Base-by-base conservation (phyloP, 2,113 vertebrate species). In the Toxotes chatareus region DNA sequence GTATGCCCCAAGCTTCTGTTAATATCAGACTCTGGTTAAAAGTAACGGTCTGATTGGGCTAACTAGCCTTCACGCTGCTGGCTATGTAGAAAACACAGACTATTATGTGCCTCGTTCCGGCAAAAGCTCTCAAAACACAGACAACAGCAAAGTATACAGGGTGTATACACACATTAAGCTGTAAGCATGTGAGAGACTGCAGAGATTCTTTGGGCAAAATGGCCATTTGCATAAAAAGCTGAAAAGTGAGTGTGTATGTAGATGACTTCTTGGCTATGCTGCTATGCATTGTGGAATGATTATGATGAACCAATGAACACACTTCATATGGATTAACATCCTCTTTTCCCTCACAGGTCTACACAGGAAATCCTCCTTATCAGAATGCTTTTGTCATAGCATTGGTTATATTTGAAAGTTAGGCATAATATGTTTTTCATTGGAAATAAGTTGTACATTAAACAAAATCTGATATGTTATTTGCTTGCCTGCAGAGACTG, bases 211-310 rank as follows among this genome's bases (percentile, higher is more conserved):
- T 44, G 40, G 75, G 53, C 75, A 76, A 74, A 78, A 67, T 53
- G 79, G 59, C 49, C 9, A 67, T 80, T 88, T 84, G 86, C 82
- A 86, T 88, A 75, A 84, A 27, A 90, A 86, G 91, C 87, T 70
- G 76, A 82, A 78, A 79, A 67, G 49, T 82, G 44, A 71, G 14
- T 11, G 63, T 72, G 60, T 80, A 87, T 76, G 83, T 63, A 77
- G 74, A 86, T 80, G 77, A 86, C 46, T 81, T 73, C 63, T 88
- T 68, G 40, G 82, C 66, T 85, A 14, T 73, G 79, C 64, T 80
- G 84, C 85, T 80, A 72, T 76, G 83, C 82, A 73, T 46, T 83
- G 85, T 76, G 78, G 34, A 55, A 86, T 81, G 73, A 83, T 74
- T 53, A 83, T 78, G 77, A 76, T 74, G 67, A 86, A 79, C 76